Base-by-base conservation (phyloP, 2,113 vertebrate genomes). In the Mustela lutreola region DNA sequence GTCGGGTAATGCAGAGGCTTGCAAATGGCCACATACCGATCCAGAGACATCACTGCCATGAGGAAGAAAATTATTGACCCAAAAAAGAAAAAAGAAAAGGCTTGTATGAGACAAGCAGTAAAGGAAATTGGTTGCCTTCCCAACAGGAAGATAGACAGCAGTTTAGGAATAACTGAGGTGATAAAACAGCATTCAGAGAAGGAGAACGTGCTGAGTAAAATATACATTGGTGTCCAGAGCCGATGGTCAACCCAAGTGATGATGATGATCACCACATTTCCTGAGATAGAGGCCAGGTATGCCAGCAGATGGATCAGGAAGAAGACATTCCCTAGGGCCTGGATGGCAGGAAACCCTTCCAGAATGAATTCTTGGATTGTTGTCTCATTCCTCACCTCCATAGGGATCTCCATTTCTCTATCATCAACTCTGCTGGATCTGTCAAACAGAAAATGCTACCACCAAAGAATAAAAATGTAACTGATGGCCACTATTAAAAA, bases 261-360 rank as follows among this genome's bases (percentile, higher is more conserved):
- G 21, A 10, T 94, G 62, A 96, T 18, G 1, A 95, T 82, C 87
- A 95, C 2, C 0, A n/a, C 2, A 3, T 75, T 81, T 70, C 83
- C 88, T 26, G 78, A 24, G 16, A 67, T 19, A 84, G 94, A 80
- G 1, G 15, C 48, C 94, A 97, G 58, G 48, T 89, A 85, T 0
- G 73, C 88, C 88, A 82, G 86, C 86, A 93, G 86, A 65, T 86
- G 91, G 14, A 90, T 65, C 1, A 95, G n/a, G 36, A 93, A 95
- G 56, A 93, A 91, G 3, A 85, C 19, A 33, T 63, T 90, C 11
- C 94, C 96, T 82, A 94, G 62, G 62, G 80, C 62, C 56, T 94
- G 95, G 19, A 48, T 45, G 36, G 78, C 84, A 79, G 95, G 97
- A 73, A 94, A 97, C 2, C 97, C 95, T 53, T 96, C 89, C 89